Base-by-base conservation (phyloP, 2,888 invertebrate genomes). In the Dioctria rufipes region DNA sequence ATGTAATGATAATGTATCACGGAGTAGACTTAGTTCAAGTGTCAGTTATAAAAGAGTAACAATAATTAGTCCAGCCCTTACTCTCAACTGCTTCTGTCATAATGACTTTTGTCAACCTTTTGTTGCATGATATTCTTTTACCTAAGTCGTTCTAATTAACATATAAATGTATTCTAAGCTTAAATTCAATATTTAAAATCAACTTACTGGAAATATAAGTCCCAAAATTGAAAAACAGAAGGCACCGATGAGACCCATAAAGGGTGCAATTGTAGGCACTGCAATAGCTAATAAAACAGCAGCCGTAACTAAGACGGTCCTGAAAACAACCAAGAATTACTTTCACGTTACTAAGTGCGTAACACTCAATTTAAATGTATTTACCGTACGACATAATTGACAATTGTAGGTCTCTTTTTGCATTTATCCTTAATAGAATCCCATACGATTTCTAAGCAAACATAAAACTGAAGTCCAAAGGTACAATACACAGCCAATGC, bases 391-490 rank as follows among this genome's bases (percentile, higher is more conserved):
- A 93, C 88, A 89, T 96, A 96, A 88, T 97, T 96, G 4, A 94
- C 93, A 11, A 94, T 86, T 37, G 91, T 88, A 5, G 93, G 93
- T 69, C 92, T 92, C 86, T 93, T 93, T 43, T 91, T 91, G 88
- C 93, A 94, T 83, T 91, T 92, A 0, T 95, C 93, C 86, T 96
- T 94, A 77, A 98, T 90, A 77, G 91, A 91, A 85, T 94, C 95
- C 96, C 97, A 98, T 83, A 94, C 94, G 84, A 99, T 97, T 86
- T 96, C 96, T 80, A 98, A 91, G 88, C 98, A 98, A 13, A 99
- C 98, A 90, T 95, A 99, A 90, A 98, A 98, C 90, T 99, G 98
- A 13, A 99, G 92, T 5, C 97, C 97, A 87, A 98, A 99, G 0
- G 98, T 97, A 88, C 97, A 95, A 89, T 95, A 97, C 0, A 99